Evolutionary conservation across 1,140 invertebrate species (phyloP).

Genomic region (Wasmannia auropunctata): DNA sequence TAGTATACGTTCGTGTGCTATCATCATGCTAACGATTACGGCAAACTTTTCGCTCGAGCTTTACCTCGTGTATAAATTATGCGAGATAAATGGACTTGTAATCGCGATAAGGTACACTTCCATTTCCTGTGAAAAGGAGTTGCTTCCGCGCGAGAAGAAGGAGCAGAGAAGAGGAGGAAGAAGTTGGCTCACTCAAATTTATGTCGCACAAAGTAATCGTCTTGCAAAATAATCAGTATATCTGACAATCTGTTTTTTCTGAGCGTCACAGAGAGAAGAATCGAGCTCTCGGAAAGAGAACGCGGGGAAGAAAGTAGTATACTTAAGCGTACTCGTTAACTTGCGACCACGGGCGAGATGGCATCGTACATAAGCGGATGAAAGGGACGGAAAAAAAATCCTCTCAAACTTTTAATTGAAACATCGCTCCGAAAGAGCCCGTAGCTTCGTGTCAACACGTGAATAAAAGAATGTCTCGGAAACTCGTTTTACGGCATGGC

Average conservation of each 20-base stretch:
- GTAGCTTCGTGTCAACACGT: slow-evolving; percentile 35
- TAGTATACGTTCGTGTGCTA: background rate
- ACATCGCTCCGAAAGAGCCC: slow-evolving; percentile 26
- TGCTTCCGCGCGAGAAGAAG: background rate
- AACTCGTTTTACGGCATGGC: slow-evolving; percentile 45
- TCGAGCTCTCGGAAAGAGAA: background rate
- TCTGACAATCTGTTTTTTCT: background rate
- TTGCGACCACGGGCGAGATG: background rate
- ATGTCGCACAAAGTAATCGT: background rate
- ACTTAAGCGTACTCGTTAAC: slow-evolving; percentile 26
- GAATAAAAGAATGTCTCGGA: slow-evolving; percentile 4
- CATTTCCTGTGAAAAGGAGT: background rate
- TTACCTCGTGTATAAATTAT: slow-evolving; percentile 11
- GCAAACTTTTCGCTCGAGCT: slow-evolving; percentile 14
- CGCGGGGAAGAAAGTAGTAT: background rate
- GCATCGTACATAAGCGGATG: slow-evolving; percentile 8
- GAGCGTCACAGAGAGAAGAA: background rate
- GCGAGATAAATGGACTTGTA: slow-evolving; percentile 9
- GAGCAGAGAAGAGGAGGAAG: background rate
- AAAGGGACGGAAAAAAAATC: slow-evolving; percentile 42
- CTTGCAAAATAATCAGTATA: slow-evolving; percentile 20
- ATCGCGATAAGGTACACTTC: slow-evolving; percentile 25
- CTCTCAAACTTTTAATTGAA: slow-evolving; percentile 69
- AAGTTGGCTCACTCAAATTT: slow-evolving; percentile 5
- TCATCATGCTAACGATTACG: slow-evolving; percentile 7